A percentile compares a stretch with the other conserved stretches of the same genome.
phyloP scores from a whole-genome alignment of 2,888 invertebrate species.

The Chrysolina americana region DNA sequence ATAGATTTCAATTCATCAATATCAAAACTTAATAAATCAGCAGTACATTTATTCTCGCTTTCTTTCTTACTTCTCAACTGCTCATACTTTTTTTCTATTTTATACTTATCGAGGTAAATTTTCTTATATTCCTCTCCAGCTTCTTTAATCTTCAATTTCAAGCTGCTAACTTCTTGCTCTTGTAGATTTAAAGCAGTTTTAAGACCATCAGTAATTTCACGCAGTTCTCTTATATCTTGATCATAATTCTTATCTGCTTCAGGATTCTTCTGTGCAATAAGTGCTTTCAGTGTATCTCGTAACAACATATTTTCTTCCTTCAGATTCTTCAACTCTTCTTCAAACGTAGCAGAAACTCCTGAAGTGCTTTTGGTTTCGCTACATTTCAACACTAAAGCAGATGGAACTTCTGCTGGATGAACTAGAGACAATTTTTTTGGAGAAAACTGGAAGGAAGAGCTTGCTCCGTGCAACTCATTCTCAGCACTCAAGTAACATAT shows the following conservation, averaged over 20 bases:
- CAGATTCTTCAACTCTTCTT: slow-evolving; percentile 53
- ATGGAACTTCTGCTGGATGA: slow-evolving; percentile 30
- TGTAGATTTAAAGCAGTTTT: slow-evolving; percentile 56
- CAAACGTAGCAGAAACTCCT: slow-evolving; percentile 8
- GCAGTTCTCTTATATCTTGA: slow-evolving; percentile 55
- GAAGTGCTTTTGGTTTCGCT: slow-evolving; percentile 19
- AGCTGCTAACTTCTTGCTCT: slow-evolving; percentile 60
- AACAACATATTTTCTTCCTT: slow-evolving; percentile 60
- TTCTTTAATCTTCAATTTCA: slow-evolving; percentile 58
- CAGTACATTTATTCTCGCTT: slow-evolving; percentile 37
- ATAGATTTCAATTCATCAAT: slow-evolving; percentile 58
- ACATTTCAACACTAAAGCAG: slow-evolving; percentile 7
- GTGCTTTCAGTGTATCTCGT: slow-evolving; percentile 53
- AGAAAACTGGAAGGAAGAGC: slow-evolving; percentile 63
- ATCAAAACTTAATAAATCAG: slow-evolving; percentile 53
- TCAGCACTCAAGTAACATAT: slow-evolving; percentile 66
- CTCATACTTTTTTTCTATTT: slow-evolving; percentile 57
- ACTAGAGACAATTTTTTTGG: slow-evolving; percentile 32
- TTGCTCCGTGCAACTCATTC: slow-evolving; percentile 64
- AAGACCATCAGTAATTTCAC: slow-evolving; percentile 45
- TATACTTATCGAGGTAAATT: slow-evolving; percentile 55
- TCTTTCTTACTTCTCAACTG: slow-evolving; percentile 46
- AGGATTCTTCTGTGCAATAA: slow-evolving; percentile 49
- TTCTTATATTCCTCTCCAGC: slow-evolving; percentile 57
- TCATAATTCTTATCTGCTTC: slow-evolving; percentile 50